These are phyloP conservation scores for Amazona vittata DNA, from an alignment of 2,113 vertebrate genomes.

Conservation along the genomic window DNA sequence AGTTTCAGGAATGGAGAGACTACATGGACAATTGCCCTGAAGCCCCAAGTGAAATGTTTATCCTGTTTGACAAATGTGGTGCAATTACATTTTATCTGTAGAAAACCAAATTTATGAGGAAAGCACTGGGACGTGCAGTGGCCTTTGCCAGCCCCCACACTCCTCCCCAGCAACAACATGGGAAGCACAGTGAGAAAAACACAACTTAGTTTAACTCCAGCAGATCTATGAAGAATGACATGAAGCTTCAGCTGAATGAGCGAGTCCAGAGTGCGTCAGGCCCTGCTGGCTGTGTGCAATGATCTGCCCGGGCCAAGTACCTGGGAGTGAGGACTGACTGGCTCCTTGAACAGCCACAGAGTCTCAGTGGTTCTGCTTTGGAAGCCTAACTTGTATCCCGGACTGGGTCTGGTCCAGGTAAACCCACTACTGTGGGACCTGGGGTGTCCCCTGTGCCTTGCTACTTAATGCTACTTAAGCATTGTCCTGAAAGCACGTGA, in stretches of 20 bases:
- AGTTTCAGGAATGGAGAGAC: not conserved
- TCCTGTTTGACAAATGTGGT: not conserved
- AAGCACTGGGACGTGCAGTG: not conserved
- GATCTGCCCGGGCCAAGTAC: not conserved
- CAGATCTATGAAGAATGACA: not conserved
- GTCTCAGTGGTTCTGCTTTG: not conserved
- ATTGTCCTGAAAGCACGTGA: not conserved
- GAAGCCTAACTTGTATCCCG: rapidly evolving
- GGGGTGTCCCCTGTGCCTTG: not conserved
- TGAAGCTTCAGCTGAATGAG: not conserved
- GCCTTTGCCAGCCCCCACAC: not conserved
- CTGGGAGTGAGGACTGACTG: not conserved
- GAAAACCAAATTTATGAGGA: not conserved
- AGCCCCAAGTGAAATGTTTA: not conserved
- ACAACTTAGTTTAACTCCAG: not conserved
- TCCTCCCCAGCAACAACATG: not conserved
- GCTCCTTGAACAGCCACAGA: not conserved
- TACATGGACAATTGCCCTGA: rapidly evolving
- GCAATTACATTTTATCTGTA: not conserved
- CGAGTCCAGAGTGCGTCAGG: not conserved
- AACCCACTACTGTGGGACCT: not conserved
- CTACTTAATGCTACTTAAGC: not conserved
- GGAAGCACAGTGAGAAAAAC: not conserved
- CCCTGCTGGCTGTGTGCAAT: rapidly evolving
- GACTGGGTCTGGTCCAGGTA: not conserved